Percentiles rank a stretch among this genome's conserved stretches.
phyloP scores from a whole-genome alignment of 1,140 invertebrate genomes.

The Aphis craccivora region DNA sequence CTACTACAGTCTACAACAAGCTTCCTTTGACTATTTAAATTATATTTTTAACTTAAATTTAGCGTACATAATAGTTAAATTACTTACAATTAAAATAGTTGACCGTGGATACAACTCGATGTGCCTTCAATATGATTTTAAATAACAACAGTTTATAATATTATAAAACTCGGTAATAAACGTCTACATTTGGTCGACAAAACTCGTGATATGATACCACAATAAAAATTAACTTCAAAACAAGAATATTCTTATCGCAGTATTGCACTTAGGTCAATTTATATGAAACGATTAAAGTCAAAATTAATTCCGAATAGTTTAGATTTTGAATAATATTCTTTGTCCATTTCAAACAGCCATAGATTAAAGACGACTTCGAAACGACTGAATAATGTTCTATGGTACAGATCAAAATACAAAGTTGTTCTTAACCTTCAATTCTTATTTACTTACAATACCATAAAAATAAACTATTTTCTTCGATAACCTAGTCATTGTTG shows the following conservation, averaged over 20 bases:
- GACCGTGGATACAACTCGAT: background rate
- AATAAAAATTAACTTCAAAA: background rate
- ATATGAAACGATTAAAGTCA: background rate
- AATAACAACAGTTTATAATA: background rate
- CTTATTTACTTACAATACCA: background rate
- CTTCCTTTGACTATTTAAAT: background rate
- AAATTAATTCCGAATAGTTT: background rate
- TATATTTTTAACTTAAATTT: background rate
- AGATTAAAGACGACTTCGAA: background rate
- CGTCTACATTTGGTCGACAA: background rate
- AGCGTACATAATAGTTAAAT: background rate
- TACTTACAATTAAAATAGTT: background rate
- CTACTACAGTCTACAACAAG: background rate
- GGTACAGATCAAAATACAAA: background rate
- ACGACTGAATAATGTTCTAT: slow-evolving; percentile 27
- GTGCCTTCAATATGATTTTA: background rate
- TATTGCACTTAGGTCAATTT: background rate
- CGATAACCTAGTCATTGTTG: background rate
- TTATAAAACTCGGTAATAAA: background rate
- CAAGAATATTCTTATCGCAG: slow-evolving; percentile 19
- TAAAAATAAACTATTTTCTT: slow-evolving; percentile 3
- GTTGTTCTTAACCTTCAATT: slow-evolving; percentile 35
- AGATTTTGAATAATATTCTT: background rate
- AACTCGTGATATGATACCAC: background rate
- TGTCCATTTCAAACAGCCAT: background rate